These are phyloP conservation scores for Mastomys coucha DNA, from an alignment of 2,113 vertebrate genomes.

Conservation along the genomic window DNA sequence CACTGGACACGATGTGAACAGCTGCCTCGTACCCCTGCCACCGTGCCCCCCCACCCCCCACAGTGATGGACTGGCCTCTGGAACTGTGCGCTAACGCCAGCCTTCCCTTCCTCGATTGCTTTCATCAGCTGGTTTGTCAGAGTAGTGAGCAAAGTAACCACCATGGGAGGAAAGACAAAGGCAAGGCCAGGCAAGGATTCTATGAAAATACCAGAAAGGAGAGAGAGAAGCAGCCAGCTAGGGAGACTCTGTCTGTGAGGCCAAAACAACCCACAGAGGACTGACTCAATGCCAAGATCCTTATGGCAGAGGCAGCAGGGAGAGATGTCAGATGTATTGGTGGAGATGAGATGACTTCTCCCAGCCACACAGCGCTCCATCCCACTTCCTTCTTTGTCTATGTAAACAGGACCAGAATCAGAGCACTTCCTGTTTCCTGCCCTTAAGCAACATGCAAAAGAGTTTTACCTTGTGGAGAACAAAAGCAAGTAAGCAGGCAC, in stretches of 20 bases:
- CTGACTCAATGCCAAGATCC: slow-evolving; percentile 19
- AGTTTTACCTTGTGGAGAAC: slow-evolving; percentile 28
- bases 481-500: not conserved
- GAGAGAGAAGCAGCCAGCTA: not conserved
- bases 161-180: not conserved
- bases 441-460: slow-evolving; percentile 33
- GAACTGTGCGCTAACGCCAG: not conserved
- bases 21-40: not conserved
- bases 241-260: not conserved
- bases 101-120: not conserved
- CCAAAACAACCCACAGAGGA: slow-evolving; percentile 42
- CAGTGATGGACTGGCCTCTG: not conserved
- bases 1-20: not conserved
- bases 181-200: not conserved
- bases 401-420: slow-evolving; percentile 32
- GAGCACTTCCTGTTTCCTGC: slow-evolving; percentile 64
- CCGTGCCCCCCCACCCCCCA: not conserved
- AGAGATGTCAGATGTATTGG: not conserved
- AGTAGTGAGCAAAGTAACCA: not conserved
- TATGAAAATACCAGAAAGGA: not conserved
- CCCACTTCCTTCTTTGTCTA: slow-evolving; percentile 73
- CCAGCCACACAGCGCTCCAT: not conserved
- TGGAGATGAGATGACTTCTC: not conserved
- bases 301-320: slow-evolving; percentile 4
- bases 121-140: not conserved